phyloP scores from a whole-genome alignment of 2,797 vertebrate genomes.

The Poecile montanus region DNA sequence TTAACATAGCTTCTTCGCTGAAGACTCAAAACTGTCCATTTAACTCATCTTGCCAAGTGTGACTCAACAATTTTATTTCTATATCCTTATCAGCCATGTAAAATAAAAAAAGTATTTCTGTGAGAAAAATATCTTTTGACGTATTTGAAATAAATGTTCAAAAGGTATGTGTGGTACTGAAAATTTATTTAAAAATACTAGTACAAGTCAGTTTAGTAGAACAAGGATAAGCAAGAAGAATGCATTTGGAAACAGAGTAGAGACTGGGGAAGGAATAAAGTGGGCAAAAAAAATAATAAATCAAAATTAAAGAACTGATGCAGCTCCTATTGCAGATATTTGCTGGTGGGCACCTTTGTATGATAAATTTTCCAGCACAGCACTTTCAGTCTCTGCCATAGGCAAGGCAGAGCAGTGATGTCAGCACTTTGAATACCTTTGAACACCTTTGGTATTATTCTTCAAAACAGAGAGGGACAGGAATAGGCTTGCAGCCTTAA shows the following conservation, averaged over 20 bases:
- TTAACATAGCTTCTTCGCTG: not conserved
- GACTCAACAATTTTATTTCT: not conserved
- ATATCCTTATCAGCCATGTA: not conserved
- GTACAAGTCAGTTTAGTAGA: not conserved
- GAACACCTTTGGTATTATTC: not conserved
- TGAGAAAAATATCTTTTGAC: not conserved
- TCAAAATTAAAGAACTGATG: not conserved
- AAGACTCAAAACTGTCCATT: not conserved
- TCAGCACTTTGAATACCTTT: not conserved
- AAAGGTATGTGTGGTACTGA: not conserved
- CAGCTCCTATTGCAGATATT: not conserved
- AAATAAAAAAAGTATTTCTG: not conserved
- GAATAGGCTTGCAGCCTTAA: not conserved
- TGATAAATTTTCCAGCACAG: not conserved
- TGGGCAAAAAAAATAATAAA: not conserved
- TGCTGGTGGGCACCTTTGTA: not conserved
- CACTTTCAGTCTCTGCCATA: not conserved
- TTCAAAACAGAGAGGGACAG: not conserved
- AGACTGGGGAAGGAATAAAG: not conserved
- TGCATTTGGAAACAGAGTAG: not conserved
- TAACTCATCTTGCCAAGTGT: not conserved
- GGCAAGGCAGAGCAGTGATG: not conserved
- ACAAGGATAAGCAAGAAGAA: not conserved
- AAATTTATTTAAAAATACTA: not conserved
- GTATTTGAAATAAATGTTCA: not conserved